These are phyloP conservation scores for Hippocampus abdominalis DNA, from an alignment of 2,113 vertebrate genomes.

Conservation along the genomic window DNA sequence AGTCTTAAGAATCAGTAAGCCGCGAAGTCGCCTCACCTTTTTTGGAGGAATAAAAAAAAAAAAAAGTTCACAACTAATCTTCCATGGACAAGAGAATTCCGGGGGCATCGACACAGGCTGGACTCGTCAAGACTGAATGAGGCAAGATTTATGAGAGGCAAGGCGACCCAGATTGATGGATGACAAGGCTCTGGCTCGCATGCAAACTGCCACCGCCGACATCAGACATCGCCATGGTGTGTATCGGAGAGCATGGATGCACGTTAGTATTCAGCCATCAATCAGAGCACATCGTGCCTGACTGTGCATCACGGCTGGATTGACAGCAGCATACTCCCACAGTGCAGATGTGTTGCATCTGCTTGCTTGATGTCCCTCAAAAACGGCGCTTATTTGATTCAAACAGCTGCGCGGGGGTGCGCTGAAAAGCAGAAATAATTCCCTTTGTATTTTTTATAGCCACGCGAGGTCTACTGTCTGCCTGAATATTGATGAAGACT, in stretches of 20 bases:
- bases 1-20: slow-evolving; percentile 4
- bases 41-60: neutral
- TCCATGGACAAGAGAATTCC: slow-evolving; percentile 31
- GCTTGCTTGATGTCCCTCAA: slow-evolving; percentile 37
- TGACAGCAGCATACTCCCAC: slow-evolving; percentile 47
- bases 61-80: slow-evolving; percentile 28
- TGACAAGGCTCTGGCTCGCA: slow-evolving; percentile 37
- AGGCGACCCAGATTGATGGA: slow-evolving; percentile 50
- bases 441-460: slow-evolving; percentile 13
- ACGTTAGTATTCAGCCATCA: slow-evolving; percentile 55
- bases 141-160: slow-evolving; percentile 43
- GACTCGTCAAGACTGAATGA: slow-evolving; percentile 32
- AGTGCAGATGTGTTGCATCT: slow-evolving; percentile 21
- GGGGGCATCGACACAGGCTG: slow-evolving; percentile 17
- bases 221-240: slow-evolving; percentile 39
- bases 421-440: slow-evolving; percentile 12
- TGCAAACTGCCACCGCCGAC: slow-evolving; percentile 16
- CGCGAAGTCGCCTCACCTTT: slow-evolving; percentile 39
- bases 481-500: slow-evolving; percentile 16
- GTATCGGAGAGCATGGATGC: slow-evolving; percentile 34
- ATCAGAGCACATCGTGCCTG: slow-evolving; percentile 37
- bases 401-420: slow-evolving; percentile 15
- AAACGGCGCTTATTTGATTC: slow-evolving; percentile 12
- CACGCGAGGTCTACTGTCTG: neutral
- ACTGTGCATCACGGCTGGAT: slow-evolving; percentile 18